phyloP scores from a whole-genome alignment of 1,140 invertebrate species.

The Reticulitermes speratus region DNA sequence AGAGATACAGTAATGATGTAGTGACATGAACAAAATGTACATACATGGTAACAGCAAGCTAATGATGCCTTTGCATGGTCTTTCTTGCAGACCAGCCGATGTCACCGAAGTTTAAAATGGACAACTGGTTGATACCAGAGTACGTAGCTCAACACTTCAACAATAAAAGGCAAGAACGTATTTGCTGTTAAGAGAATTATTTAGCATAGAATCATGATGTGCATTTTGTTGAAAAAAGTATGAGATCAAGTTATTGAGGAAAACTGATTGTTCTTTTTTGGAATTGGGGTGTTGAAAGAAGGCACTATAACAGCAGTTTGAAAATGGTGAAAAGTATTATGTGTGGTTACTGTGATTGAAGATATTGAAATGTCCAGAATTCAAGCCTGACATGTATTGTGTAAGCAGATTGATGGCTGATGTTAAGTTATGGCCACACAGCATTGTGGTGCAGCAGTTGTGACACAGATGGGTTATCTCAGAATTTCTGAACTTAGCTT shows the following conservation, averaged over 20 bases:
- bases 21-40: background rate
- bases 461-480: too few relatives aligned
- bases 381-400: too few relatives aligned
- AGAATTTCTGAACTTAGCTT: too few relatives aligned
- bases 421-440: too few relatives aligned
- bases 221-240: background rate
- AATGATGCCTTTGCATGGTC: background rate
- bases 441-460: too few relatives aligned
- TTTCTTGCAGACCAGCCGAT: constrained; percentile 5
- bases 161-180: constrained; percentile 11
- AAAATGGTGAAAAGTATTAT: too few relatives aligned
- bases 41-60: background rate
- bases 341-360: too few relatives aligned
- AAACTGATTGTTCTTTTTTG: background rate
- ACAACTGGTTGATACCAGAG: background rate
- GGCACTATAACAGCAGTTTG: background rate
- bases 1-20: background rate
- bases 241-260: background rate
- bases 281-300: background rate
- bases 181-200: background rate
- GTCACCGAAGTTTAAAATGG: background rate
- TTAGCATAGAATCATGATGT: too few relatives aligned
- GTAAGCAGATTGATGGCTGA: too few relatives aligned
- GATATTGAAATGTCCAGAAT: too few relatives aligned
- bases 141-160: background rate